These are phyloP conservation scores for Morpho achilles DNA, from an alignment of 2,888 invertebrate genomes.

Conservation along the genomic window DNA sequence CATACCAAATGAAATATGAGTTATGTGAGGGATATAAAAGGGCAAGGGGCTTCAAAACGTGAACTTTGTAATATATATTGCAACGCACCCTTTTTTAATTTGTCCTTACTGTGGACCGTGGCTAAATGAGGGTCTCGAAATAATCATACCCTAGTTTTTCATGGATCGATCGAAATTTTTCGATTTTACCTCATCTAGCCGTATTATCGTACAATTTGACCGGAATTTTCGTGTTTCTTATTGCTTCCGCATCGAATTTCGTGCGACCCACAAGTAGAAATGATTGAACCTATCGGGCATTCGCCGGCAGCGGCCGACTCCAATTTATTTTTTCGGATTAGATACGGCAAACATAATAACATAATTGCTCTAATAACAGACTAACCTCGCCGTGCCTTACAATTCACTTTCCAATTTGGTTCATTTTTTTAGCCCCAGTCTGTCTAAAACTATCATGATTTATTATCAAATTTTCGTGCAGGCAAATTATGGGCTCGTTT, in stretches of 20 bases:
- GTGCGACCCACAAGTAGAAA: constrained; percentile 75
- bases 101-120: constrained; percentile 70
- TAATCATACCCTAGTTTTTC: constrained; percentile 41
- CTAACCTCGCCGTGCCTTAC: constrained; percentile 72
- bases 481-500: constrained; percentile 71
- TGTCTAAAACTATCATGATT: constrained; percentile 79
- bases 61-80: constrained; percentile 73
- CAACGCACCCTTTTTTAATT: constrained; percentile 74
- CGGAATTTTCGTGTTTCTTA: constrained; percentile 75
- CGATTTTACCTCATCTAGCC: constrained; percentile 40
- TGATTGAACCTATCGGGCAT: constrained; percentile 75
- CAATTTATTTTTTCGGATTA: constrained; percentile 78
- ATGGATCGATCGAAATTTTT: constrained; percentile 43
- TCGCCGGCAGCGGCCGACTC: constrained; percentile 75
- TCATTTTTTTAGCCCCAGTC: constrained; percentile 68
- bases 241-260: constrained; percentile 79
- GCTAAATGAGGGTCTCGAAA: constrained; percentile 61
- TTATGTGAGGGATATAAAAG: constrained; percentile 78
- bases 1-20: constrained; percentile 78
- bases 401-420: constrained; percentile 79
- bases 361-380: constrained; percentile 78
- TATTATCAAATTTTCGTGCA: constrained; percentile 78
- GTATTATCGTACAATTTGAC: constrained; percentile 64
- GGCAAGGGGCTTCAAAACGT: constrained; percentile 73
- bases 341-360: constrained; percentile 79